These are phyloP conservation scores for Embidobia sp. DNA, from an alignment of 2,888 invertebrate genomes.

Conservation along the genomic window DNA sequence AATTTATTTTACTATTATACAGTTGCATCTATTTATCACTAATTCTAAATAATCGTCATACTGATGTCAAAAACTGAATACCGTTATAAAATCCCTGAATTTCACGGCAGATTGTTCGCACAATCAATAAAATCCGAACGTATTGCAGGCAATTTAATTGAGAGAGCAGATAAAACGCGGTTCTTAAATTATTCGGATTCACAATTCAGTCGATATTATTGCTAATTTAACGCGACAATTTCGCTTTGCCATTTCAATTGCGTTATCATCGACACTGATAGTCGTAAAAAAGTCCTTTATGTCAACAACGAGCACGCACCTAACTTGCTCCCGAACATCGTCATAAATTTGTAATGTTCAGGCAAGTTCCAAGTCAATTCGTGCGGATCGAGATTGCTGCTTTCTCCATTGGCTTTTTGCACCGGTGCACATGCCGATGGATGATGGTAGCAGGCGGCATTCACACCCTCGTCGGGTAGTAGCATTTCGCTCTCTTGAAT, in stretches of 20 bases:
- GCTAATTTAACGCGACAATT: slow-evolving; percentile 36
- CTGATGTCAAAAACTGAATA: no score
- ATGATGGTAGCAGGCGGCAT: slow-evolving; percentile 67
- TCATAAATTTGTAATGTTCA: slow-evolving; percentile 74
- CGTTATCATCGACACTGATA: slow-evolving; percentile 16
- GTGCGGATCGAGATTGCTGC: slow-evolving; percentile 71
- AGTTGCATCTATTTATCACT: no score
- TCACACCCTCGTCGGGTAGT: slow-evolving; percentile 76
- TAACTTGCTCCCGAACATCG: slow-evolving; percentile 43
- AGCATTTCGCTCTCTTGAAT: slow-evolving; percentile 79
- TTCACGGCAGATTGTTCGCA: no score
- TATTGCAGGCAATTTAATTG: neutral
- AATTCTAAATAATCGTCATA: no score
- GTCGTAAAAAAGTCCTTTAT: slow-evolving; percentile 36
- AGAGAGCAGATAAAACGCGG: no score
- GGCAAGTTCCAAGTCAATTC: slow-evolving; percentile 74
- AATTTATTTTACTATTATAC: no score
- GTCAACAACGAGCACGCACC: slow-evolving; percentile 34
- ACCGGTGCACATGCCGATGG: slow-evolving; percentile 62
- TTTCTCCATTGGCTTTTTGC: slow-evolving; percentile 67
- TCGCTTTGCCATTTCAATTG: slow-evolving; percentile 32
- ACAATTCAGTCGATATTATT: slow-evolving; percentile 11
- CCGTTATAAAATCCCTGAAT: no score
- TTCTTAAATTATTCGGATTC: no score
- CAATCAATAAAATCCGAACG: neutral